These are phyloP conservation scores for Sarcoramphus papa DNA, from an alignment of 2,797 vertebrate species.

Conservation along the genomic window DNA sequence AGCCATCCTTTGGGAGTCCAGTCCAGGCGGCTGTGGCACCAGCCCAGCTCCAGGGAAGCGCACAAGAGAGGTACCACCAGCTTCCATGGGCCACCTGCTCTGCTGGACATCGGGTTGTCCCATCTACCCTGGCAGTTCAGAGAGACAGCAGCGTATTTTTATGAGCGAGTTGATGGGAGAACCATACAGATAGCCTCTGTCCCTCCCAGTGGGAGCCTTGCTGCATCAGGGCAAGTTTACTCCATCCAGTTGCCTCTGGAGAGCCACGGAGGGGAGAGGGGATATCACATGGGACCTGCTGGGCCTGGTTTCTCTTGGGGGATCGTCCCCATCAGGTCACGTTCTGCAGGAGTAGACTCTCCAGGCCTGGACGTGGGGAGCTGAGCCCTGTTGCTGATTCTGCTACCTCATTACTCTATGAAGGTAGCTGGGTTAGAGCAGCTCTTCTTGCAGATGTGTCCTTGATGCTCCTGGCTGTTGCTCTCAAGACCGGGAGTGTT, in stretches of 20 bases:
- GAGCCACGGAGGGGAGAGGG: fast-evolving
- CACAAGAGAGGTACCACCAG: neutral
- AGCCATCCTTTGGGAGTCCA: neutral
- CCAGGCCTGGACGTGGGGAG: fast-evolving
- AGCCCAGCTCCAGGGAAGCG: neutral
- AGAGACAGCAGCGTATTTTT: neutral
- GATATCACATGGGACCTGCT: fast-evolving
- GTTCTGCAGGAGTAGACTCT: neutral
- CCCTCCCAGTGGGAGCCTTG: neutral
- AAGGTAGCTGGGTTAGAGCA: neutral
- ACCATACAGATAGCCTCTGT: neutral
- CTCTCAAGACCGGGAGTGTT: neutral
- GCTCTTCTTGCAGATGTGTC: neutral
- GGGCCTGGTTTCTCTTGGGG: neutral
- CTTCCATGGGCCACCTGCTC: neutral
- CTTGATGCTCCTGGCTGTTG: neutral
- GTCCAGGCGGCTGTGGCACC: neutral
- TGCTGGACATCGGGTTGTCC: neutral
- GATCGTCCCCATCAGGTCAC: fast-evolving
- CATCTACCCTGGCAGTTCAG: neutral
- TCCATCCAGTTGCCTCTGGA: neutral
- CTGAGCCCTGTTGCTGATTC: neutral
- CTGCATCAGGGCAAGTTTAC: neutral
- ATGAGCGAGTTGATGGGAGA: neutral
- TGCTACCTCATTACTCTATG: fast-evolving